Evolutionary conservation across 2,888 invertebrate species (phyloP).

Genomic region (Megalurothrips usitatus): DNA sequence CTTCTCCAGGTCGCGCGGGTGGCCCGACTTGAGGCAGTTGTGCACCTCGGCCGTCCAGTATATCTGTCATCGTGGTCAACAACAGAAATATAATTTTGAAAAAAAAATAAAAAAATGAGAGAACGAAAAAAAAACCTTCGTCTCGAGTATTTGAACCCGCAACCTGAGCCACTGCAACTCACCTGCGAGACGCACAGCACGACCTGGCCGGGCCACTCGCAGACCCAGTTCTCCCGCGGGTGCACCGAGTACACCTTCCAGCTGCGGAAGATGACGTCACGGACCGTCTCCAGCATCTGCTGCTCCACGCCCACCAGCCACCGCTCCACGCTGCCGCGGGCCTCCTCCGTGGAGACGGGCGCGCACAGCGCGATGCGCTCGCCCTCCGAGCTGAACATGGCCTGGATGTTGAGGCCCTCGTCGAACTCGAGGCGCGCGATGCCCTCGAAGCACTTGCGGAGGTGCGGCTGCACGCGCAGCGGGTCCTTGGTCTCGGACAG

Average conservation of each 20-base stretch:
- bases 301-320: constrained; percentile 80
- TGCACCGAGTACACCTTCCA: constrained; percentile 59
- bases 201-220: constrained; percentile 77
- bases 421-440: constrained; percentile 72
- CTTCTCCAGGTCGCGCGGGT: constrained; percentile 53
- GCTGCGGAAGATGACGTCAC: constrained; percentile 63
- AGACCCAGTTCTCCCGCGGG: constrained; percentile 64
- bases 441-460: constrained; percentile 85
- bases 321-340: constrained; percentile 77
- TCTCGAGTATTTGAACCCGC: no score
- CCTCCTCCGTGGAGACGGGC: constrained; percentile 63
- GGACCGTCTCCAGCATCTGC: constrained; percentile 69
- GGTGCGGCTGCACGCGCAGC: constrained; percentile 74
- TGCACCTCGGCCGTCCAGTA: constrained; percentile 80
- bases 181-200: constrained; percentile 67
- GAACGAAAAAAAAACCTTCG: no score
- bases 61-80: constrained; percentile 46
- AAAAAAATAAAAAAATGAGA: not conserved
- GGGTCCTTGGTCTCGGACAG: constrained; percentile 86
- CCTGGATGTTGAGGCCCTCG: constrained; percentile 62
- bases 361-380: constrained; percentile 64
- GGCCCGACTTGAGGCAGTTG: constrained; percentile 57
- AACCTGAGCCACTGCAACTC: not conserved
- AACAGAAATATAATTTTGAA: not conserved
- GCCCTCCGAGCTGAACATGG: constrained; percentile 72